These are phyloP conservation scores for Dicrostonyx torquatus DNA, from an alignment of 2,797 vertebrate genomes.

Conservation along the genomic window DNA sequence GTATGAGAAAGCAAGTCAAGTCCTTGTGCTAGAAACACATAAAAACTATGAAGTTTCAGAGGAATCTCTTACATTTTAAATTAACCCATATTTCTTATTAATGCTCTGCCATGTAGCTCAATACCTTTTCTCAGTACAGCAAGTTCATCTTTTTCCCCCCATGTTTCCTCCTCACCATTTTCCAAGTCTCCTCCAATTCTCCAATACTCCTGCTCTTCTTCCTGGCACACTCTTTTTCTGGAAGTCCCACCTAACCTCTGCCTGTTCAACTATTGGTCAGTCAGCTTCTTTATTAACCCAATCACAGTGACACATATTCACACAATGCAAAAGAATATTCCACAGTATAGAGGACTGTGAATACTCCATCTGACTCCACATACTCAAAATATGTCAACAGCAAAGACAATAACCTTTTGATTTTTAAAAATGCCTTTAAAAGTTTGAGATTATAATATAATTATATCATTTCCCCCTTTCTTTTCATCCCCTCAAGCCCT, in stretches of 20 bases:
- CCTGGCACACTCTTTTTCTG: background rate
- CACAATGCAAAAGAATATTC: background rate
- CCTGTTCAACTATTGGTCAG: background rate
- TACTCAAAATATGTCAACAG: background rate
- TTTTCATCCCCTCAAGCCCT: background rate
- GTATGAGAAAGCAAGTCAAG: too few species aligned
- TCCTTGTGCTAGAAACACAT: too few species aligned
- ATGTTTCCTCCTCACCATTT: background rate
- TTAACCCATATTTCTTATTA: background rate
- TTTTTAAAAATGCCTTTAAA: background rate
- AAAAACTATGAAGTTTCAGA: too few species aligned
- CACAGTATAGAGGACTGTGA: background rate
- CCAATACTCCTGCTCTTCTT: background rate
- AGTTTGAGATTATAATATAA: background rate
- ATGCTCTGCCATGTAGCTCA: background rate
- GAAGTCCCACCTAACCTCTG: background rate
- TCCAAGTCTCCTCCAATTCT: background rate
- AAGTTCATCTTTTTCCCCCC: background rate
- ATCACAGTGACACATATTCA: background rate
- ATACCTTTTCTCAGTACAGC: background rate
- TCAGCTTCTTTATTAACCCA: background rate
- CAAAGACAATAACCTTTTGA: conserved; percentile 16
- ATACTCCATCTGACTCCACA: background rate
- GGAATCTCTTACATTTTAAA: background rate
- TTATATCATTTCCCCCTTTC: background rate